Conservation (phyloP, 2,113 vertebrate genomes). For the Rhea americana region DNA sequence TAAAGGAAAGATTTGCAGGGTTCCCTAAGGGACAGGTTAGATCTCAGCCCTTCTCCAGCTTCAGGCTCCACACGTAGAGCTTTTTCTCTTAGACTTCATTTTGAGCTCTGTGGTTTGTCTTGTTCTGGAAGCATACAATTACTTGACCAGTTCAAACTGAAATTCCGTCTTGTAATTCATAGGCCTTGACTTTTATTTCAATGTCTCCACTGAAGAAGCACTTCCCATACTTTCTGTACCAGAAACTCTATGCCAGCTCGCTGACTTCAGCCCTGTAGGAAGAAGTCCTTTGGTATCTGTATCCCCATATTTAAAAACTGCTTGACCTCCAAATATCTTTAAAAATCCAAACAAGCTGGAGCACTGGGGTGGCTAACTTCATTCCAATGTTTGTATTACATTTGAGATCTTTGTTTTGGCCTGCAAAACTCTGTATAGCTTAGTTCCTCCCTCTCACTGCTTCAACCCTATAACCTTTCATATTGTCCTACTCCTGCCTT, state of each 20-base stretch:
- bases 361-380: not conserved
- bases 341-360: not conserved
- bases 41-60: not conserved
- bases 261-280: not conserved
- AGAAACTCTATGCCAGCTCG: not conserved
- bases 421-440: conserved; percentile 33
- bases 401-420: conserved; percentile 20
- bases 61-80: not conserved
- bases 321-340: not conserved
- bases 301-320: not conserved
- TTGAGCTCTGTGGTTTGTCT: not conserved
- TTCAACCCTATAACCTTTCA: conserved; percentile 14
- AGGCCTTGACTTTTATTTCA: not conserved
- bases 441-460: not conserved
- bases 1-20: not conserved
- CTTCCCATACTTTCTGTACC: not conserved
- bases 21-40: fast-evolving
- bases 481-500: not conserved
- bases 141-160: not conserved
- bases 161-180: not conserved
- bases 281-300: not conserved
- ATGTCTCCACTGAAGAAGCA: not conserved
- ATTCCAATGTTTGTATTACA: not conserved
- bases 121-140: not conserved
- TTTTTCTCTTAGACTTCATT: not conserved